Evolutionary conservation across 2,113 vertebrate species (phyloP).

Genomic region (Mormoops blainvillei): DNA sequence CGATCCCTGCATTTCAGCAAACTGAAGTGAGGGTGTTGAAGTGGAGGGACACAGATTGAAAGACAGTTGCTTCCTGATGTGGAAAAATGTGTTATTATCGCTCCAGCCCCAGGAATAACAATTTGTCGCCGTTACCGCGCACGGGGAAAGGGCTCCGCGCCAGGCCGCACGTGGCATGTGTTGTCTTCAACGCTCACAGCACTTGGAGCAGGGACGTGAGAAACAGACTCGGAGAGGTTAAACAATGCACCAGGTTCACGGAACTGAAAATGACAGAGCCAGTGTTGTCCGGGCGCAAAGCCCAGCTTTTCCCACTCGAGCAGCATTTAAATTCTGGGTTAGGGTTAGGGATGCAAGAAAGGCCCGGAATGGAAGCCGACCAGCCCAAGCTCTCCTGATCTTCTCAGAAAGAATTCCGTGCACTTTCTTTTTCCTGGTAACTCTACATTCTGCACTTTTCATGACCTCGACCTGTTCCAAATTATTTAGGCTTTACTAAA

Average conservation of each 20-base stretch:
- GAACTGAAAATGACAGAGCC: rapidly evolving
- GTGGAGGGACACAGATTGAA: rapidly evolving
- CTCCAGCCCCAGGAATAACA: neutral
- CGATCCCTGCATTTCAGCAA: too few relatives aligned
- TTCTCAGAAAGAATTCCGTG: neutral
- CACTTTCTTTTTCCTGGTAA: neutral
- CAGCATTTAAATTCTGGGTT: too few relatives aligned
- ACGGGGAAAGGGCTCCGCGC: rapidly evolving
- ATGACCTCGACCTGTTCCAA: too few relatives aligned
- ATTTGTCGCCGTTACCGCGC: too few relatives aligned
- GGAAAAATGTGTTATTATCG: neutral
- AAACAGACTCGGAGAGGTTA: neutral
- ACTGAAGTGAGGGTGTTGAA: neutral
- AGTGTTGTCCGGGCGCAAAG: rapidly evolving
- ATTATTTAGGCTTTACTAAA: neutral
- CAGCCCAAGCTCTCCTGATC: rapidly evolving
- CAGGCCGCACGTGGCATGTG: rapidly evolving
- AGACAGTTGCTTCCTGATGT: neutral
- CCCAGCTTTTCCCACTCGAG: too few relatives aligned
- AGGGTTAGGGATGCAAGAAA: neutral
- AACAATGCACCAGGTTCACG: neutral
- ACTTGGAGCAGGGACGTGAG: neutral
- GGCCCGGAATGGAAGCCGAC: neutral
- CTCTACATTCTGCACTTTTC: neutral
- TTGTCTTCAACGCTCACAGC: neutral